Evolutionary conservation across 2,113 vertebrate genomes (phyloP).

Genomic region (Beaufortia kweichowensis): DNA sequence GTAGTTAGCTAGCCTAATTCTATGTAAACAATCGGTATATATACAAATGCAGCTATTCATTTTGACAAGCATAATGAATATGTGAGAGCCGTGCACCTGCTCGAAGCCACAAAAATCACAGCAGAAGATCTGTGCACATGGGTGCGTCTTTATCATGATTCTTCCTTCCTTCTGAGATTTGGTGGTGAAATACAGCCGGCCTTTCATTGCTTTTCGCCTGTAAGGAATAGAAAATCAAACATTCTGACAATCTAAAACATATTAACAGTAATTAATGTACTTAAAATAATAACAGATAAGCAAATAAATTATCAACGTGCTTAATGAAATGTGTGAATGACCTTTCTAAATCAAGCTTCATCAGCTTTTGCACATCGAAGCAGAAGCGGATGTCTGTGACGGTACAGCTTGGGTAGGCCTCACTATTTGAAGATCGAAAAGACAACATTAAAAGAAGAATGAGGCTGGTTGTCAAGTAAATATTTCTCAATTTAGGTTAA

Average conservation of each 20-base stretch:
- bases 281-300: no score
- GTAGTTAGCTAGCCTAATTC: neutral
- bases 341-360: constrained; percentile 90
- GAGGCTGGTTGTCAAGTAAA: no score
- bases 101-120: constrained; percentile 89
- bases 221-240: constrained; percentile 46
- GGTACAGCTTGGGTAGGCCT: constrained; percentile 92
- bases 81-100: constrained; percentile 74
- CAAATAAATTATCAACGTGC: no score
- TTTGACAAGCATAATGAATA: neutral
- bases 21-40: neutral
- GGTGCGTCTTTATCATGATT: constrained; percentile 91
- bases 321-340: constrained; percentile 59
- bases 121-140: constrained; percentile 88
- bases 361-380: constrained; percentile 86
- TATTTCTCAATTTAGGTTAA: no score
- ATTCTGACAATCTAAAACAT: no score
- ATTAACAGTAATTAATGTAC: no score
- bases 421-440: constrained; percentile 70
- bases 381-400: constrained; percentile 94
- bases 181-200: constrained; percentile 88
- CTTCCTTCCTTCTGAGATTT: constrained; percentile 89
- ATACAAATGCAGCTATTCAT: neutral
- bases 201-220: constrained; percentile 96
- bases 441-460: neutral